Evolutionary conservation across 2,113 vertebrate species (phyloP).

Genomic region (Sardina pilchardus): DNA sequence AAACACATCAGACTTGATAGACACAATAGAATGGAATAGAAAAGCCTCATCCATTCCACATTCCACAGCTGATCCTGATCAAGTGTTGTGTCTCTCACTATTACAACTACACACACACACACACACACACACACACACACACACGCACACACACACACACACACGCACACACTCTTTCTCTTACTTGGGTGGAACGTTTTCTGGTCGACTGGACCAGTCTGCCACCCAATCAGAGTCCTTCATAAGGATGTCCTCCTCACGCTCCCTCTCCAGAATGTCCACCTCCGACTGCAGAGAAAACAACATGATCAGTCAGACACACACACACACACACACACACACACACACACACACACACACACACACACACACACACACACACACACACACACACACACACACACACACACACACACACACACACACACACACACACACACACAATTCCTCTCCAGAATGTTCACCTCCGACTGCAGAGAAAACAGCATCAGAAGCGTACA

Average conservation of each 20-base stretch:
- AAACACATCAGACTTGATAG: not conserved
- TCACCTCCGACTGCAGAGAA: slow-evolving; percentile 84
- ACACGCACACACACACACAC: not conserved
- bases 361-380: slow-evolving; percentile 26
- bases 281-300: slow-evolving; percentile 82
- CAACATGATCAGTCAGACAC: not conserved
- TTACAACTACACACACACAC: no score
- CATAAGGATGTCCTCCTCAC: slow-evolving; percentile 87
- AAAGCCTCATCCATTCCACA: no score
- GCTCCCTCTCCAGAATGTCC: slow-evolving; percentile 85
- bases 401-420: not conserved
- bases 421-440: slow-evolving; percentile 16
- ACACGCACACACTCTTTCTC: slow-evolving; percentile 58
- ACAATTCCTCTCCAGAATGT: slow-evolving; percentile 76
- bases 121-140: not conserved
- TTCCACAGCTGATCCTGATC: no score
- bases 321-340: not conserved
- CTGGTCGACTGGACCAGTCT: slow-evolving; percentile 97
- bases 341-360: slow-evolving; percentile 26
- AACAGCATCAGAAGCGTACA: slow-evolving; percentile 13
- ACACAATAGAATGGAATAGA: no score
- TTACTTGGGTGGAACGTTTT: slow-evolving; percentile 98
- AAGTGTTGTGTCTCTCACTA: no score
- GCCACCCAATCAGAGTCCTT: slow-evolving; percentile 94
- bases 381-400: not conserved